These are phyloP conservation scores for Crocidura indochinensis DNA, from an alignment of 2,797 vertebrate genomes.

Conservation along the genomic window DNA sequence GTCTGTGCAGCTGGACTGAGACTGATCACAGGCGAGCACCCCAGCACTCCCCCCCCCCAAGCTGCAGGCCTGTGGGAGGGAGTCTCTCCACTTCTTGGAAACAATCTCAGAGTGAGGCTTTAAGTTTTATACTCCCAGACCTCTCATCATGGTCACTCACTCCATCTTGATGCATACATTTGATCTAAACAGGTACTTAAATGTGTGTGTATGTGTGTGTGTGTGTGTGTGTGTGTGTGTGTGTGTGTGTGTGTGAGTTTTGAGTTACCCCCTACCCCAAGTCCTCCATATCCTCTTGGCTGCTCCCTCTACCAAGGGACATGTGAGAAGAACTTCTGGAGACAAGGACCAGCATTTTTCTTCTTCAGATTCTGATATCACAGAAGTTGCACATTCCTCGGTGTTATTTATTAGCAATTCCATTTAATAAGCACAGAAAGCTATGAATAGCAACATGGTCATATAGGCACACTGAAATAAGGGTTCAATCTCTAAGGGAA, in stretches of 20 bases:
- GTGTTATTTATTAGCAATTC: conserved; percentile 67
- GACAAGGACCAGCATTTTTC: conserved; percentile 30
- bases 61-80: conserved; percentile 32
- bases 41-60: too few relatives aligned
- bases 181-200: conserved; percentile 63
- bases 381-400: not conserved
- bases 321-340: not conserved
- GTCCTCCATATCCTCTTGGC: too few relatives aligned
- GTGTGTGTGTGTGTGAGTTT: not conserved
- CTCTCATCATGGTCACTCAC: conserved; percentile 50
- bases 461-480: conserved; percentile 47
- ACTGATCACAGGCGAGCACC: not conserved
- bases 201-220: not conserved
- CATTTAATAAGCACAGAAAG: conserved; percentile 32
- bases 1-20: conserved; percentile 33
- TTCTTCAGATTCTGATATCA: not conserved
- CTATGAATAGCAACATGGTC: not conserved
- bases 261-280: too few relatives aligned
- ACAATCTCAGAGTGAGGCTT: conserved; percentile 29
- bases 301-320: too few relatives aligned
- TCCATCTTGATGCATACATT: conserved; percentile 72
- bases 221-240: conserved; percentile 19
- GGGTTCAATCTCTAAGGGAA: conserved; percentile 15
- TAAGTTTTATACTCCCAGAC: conserved; percentile 32
- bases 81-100: conserved; percentile 25